A percentile compares a stretch with the other conserved stretches of the same genome.
Evolutionary conservation across 2,888 invertebrate species (phyloP).

Genomic region (Biston stratarius): DNA sequence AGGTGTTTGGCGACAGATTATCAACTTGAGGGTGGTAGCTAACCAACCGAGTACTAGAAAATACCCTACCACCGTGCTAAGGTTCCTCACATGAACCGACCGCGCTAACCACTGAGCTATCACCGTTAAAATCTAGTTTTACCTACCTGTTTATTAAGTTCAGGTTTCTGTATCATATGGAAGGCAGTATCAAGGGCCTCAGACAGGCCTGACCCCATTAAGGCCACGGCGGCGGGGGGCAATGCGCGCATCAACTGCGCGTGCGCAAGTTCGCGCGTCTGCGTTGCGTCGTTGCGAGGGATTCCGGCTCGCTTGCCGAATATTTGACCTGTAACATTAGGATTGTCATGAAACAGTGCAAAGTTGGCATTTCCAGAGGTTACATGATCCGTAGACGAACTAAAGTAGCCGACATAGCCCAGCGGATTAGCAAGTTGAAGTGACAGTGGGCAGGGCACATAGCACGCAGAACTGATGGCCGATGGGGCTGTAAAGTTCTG

Average conservation of each 20-base stretch:
- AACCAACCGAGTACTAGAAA: too few relatives aligned
- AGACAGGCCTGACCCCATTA: conserved; percentile 64
- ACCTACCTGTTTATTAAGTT: conserved; percentile 86
- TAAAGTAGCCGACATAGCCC: too few relatives aligned
- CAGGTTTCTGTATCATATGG: conserved; percentile 83
- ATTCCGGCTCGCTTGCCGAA: conserved; percentile 60
- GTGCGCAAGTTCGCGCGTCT: conserved; percentile 68
- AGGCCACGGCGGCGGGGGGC: conserved; percentile 46
- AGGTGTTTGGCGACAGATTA: too few relatives aligned
- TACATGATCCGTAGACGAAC: too few relatives aligned
- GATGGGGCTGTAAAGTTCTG: too few relatives aligned
- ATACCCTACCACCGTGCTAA: too few relatives aligned
- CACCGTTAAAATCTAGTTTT: background rate
- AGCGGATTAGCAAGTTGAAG: too few relatives aligned
- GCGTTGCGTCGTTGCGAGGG: conserved; percentile 40
- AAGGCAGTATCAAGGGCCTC: conserved; percentile 69
- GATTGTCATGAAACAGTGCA: conserved; percentile 26
- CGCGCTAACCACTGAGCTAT: too few relatives aligned
- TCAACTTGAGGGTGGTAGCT: too few relatives aligned
- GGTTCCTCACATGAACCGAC: too few relatives aligned
- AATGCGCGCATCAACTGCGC: conserved; percentile 64
- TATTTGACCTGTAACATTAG: conserved; percentile 58
- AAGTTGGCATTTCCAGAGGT: background rate
- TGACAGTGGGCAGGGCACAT: too few relatives aligned
- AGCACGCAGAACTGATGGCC: too few relatives aligned